Evolutionary conservation across 2,797 vertebrate genomes (phyloP).

Genomic region (Pachyuromys duprasi): DNA sequence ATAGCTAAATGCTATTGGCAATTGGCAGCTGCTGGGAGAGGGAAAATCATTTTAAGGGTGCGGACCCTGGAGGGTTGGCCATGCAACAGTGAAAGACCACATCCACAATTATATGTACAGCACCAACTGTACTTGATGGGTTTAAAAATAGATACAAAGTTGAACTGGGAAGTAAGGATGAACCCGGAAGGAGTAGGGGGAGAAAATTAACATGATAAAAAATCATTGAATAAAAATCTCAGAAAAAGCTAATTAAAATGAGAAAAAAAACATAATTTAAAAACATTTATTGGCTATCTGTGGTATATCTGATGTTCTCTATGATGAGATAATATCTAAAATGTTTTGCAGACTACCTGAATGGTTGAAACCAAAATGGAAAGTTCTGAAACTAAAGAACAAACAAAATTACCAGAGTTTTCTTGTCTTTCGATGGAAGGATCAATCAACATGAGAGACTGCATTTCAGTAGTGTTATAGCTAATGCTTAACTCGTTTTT

Average conservation of each 20-base stretch:
- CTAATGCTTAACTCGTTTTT: neutral
- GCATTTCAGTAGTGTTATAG: neutral
- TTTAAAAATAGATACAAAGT: neutral
- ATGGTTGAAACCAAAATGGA: neutral
- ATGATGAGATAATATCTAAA: neutral
- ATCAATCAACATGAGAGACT: neutral
- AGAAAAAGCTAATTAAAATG: neutral
- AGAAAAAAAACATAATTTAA: neutral
- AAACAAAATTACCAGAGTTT: neutral
- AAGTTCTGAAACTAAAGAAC: constrained; percentile 5
- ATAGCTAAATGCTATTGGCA: neutral
- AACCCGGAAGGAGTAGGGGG: neutral
- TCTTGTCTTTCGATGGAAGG: neutral
- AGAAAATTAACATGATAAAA: neutral
- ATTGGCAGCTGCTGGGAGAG: neutral
- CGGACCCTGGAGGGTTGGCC: neutral
- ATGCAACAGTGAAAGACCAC: neutral
- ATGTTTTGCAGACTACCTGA: neutral
- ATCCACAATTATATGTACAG: too few species aligned
- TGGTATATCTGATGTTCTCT: neutral
- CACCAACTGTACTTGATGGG: neutral
- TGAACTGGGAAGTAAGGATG: neutral
- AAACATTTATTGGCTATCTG: neutral
- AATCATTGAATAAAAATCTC: neutral
- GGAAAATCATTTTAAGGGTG: neutral